Evolutionary conservation across 1,140 invertebrate genomes (phyloP).

Genomic region (Hydropsyche tenuis): DNA sequence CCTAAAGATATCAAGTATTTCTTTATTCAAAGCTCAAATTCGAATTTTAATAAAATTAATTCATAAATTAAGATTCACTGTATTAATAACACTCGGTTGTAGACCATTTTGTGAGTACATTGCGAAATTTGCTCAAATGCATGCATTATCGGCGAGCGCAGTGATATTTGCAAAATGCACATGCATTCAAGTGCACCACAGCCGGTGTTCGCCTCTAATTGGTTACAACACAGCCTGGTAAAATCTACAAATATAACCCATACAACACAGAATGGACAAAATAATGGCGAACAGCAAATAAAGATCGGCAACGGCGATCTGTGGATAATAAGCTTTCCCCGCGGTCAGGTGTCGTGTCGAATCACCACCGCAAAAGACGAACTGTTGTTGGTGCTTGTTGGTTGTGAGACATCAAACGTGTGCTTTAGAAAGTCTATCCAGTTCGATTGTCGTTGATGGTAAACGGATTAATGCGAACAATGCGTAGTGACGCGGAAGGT

Average conservation of each 20-base stretch:
- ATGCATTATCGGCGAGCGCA: constrained; percentile 23
- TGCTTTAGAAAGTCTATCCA: constrained; percentile 34
- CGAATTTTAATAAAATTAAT: too few species aligned
- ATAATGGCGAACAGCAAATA: constrained; percentile 46
- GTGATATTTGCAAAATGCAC: constrained; percentile 29
- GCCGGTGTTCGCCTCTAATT: constrained; percentile 38
- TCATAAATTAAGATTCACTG: too few species aligned
- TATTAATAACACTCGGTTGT: too few species aligned
- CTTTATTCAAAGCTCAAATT: too few species aligned
- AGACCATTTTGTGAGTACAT: not conserved
- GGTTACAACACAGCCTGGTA: constrained; percentile 17
- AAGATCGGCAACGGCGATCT: constrained; percentile 27
- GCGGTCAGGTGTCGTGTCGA: constrained; percentile 45
- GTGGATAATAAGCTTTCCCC: constrained; percentile 44
- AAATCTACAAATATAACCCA: too few species aligned
- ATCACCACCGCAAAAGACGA: constrained; percentile 18
- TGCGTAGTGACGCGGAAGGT: not conserved
- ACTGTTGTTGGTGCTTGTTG: too few species aligned
- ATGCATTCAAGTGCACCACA: constrained; percentile 26
- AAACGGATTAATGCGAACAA: constrained; percentile 21
- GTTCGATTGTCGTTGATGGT: not conserved
- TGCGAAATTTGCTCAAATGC: constrained; percentile 23
- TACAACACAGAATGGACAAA: constrained; percentile 18
- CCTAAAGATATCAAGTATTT: too few species aligned
- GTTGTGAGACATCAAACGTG: constrained; percentile 1